Base-by-base conservation (phyloP, 2,797 vertebrate species). In the Rhynchotus rufescens region DNA sequence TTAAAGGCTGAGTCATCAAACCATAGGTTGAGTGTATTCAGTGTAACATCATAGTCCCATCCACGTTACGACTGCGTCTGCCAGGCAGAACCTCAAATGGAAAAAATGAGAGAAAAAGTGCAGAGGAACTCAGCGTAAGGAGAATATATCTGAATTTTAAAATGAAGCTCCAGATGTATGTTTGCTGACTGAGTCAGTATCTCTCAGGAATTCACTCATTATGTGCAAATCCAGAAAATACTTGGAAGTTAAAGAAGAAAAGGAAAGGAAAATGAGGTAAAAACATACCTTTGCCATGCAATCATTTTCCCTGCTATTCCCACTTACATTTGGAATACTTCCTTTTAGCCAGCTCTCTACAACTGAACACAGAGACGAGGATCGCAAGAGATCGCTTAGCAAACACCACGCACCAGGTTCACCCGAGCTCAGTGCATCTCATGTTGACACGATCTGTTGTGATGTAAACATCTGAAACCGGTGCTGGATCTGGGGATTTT, bases 1-100 rank as follows among this genome's bases (percentile, higher is more conserved):
- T 88, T 84, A 79, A 86, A 71, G 49, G 44, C 49, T 77, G 81
- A 93, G 77, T 87, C 67, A 81, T 77, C 57, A 86, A 91, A 65
- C 26, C 19, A n/a, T 21, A 72, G 10, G 32, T 78, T 78, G 34
- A 0, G 0, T 38, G 64, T 13, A 22, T 66, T 91, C n/a, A 36
- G 14, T 60, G 42, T 47, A 69, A 28, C 34, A 60, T 62, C 71
- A 60, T 17, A 56, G 38, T 42, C 47, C 40, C 56, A 59, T 51
- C 59, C 65, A 38, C 30, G 40, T 26, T 76, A 51, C 12, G 22
- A 32, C 38, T 71, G 38, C 54, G 71, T 83, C 40, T 38, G 84
- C 69, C 49, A 75, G 71, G 42, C 72, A 86, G 49, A 32, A 87
- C 30, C 52, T 88, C 61, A 57, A 47, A 66, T 9, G 69, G 83